Conservation (phyloP, 2,888 invertebrate genomes). For the Lasioglossum marginatum region DNA sequence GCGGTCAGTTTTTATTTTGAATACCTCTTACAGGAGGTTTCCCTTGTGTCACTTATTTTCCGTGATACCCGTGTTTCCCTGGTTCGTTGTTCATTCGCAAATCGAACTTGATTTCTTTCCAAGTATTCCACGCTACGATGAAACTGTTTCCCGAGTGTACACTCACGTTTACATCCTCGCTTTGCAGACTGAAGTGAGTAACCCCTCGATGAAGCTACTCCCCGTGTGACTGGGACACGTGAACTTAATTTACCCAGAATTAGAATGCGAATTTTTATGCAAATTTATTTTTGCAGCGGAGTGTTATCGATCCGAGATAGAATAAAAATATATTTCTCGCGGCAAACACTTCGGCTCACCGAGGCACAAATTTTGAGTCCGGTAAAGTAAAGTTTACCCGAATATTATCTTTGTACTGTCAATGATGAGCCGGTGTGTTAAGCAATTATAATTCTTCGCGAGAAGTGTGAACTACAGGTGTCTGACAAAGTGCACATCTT, state of each 20-base stretch:
- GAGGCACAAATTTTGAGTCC: too few species aligned
- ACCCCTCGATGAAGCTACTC: neutral
- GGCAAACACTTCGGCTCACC: too few species aligned
- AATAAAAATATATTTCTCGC: neutral
- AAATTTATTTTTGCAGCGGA: neutral
- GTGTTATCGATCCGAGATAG: neutral
- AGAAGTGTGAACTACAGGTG: neutral
- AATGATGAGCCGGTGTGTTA: neutral
- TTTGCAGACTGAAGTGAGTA: neutral
- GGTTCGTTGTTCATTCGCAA: neutral
- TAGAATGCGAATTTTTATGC: neutral
- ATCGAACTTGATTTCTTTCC: constrained; percentile 11
- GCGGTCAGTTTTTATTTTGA: neutral
- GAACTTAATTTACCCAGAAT: neutral
- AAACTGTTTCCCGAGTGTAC: neutral
- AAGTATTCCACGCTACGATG: neutral
- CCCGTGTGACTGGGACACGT: neutral
- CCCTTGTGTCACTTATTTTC: neutral
- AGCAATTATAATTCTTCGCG: neutral
- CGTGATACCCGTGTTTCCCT: neutral
- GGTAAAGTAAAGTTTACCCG: too few species aligned
- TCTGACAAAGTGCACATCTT: neutral
- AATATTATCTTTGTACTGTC: neutral
- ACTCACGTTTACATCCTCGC: neutral
- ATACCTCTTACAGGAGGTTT: neutral